Conservation (phyloP, 1,140 invertebrate genomes). For the Drosophila sulfurigaster region DNA sequence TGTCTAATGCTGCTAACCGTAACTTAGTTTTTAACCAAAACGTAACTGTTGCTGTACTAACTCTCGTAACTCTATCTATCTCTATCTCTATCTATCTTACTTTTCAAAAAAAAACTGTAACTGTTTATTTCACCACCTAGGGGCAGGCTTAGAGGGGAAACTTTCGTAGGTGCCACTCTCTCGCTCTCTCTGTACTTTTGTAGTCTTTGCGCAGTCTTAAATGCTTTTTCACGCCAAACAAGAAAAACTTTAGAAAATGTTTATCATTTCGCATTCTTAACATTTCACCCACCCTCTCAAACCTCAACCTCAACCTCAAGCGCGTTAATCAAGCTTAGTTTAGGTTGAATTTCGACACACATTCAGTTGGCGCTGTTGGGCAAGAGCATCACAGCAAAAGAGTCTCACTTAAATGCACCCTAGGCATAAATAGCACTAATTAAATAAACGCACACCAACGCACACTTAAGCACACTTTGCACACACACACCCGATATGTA, state of each 20-base stretch:
- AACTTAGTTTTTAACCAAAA: constrained; percentile 21
- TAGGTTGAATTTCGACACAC: constrained; percentile 15
- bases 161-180: constrained; percentile 3
- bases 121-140: constrained; percentile 8
- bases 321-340: constrained; percentile 14
- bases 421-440: constrained; percentile 76
- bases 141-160: constrained; percentile 23
- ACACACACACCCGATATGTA: constrained; percentile 28
- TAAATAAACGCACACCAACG: constrained; percentile 52
- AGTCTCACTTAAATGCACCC: constrained; percentile 30
- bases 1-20: constrained; percentile 33
- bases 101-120: not conserved
- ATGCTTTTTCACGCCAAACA: constrained; percentile 17
- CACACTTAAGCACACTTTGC: constrained; percentile 33
- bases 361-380: constrained; percentile 33
- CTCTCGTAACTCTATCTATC: constrained; percentile 10
- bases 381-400: constrained; percentile 17
- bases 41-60: constrained; percentile 28
- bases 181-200: not conserved
- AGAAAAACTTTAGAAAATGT: not conserved
- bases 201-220: constrained; percentile 22
- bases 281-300: not conserved
- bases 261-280: constrained; percentile 25
- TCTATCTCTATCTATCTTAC: constrained; percentile 20
- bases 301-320: constrained; percentile 4